Conservation (phyloP, 2,113 vertebrate genomes). For the Nicator chloris region DNA sequence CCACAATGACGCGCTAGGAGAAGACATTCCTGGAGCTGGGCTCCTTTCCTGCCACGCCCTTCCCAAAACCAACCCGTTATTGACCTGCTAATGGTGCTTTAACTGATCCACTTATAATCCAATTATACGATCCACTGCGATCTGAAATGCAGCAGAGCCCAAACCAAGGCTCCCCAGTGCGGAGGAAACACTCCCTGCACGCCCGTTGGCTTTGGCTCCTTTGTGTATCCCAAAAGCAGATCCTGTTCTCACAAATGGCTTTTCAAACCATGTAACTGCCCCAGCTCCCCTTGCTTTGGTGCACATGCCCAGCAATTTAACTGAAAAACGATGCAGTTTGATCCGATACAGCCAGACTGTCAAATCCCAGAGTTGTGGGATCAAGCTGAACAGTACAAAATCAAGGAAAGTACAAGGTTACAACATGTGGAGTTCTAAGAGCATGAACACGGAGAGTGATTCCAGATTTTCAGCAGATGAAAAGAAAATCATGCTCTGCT, state of each 20-base stretch:
- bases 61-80: not conserved
- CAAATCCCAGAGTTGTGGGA: not conserved
- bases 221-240: not conserved
- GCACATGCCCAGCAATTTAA: not conserved
- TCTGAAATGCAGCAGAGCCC: not conserved
- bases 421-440: not conserved
- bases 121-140: no score
- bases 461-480: slow-evolving; percentile 31
- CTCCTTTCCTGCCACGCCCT: not conserved
- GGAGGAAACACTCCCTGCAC: not conserved
- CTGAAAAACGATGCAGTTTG: not conserved
- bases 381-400: not conserved
- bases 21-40: not conserved
- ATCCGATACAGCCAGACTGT: not conserved
- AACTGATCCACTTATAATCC: not conserved
- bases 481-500: slow-evolving; percentile 33
- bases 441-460: not conserved
- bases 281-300: not conserved
- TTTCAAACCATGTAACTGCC: not conserved
- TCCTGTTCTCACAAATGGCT: not conserved
- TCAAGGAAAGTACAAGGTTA: not conserved
- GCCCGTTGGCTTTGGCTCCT: not conserved
- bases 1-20: not conserved
- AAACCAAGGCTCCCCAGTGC: not conserved
- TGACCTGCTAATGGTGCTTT: not conserved